These are phyloP conservation scores for Lamellibrachia columna DNA, from an alignment of 2,888 invertebrate genomes.

Conservation along the genomic window DNA sequence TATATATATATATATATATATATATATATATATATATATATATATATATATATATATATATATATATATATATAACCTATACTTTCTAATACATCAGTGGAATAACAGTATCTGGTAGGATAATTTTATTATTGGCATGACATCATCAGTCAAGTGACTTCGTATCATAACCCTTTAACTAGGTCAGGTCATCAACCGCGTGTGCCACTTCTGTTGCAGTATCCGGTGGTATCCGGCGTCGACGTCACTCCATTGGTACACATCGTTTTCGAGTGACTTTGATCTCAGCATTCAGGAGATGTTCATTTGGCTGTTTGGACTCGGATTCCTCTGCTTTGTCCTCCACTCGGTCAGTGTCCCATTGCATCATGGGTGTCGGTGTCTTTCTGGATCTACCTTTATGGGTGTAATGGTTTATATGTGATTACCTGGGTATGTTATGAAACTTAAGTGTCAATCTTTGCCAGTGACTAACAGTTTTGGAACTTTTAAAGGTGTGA, in stretches of 20 bases:
- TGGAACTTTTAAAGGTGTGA: no score
- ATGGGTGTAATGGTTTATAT: not conserved
- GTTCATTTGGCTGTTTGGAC: conserved; percentile 46
- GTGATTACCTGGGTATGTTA: no score
- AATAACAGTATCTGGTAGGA: not conserved
- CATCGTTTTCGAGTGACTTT: conserved; percentile 42
- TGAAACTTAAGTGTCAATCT: no score
- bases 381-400: not conserved
- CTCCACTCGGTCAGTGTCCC: conserved; percentile 44
- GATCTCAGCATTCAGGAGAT: conserved; percentile 37
- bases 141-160: not conserved
- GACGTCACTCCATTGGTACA: conserved; percentile 53
- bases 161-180: not conserved
- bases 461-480: no score
- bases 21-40: not conserved
- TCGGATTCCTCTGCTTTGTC: conserved; percentile 50
- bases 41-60: not conserved
- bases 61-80: not conserved
- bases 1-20: no score
- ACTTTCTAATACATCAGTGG: not conserved
- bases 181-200: not conserved
- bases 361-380: not conserved
- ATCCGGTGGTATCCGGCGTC: conserved; percentile 55
- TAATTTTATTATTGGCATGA: not conserved
- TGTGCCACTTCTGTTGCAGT: conserved; percentile 37